These are phyloP conservation scores for Antheraea yamamai DNA, from an alignment of 2,888 invertebrate species.

Conservation along the genomic window DNA sequence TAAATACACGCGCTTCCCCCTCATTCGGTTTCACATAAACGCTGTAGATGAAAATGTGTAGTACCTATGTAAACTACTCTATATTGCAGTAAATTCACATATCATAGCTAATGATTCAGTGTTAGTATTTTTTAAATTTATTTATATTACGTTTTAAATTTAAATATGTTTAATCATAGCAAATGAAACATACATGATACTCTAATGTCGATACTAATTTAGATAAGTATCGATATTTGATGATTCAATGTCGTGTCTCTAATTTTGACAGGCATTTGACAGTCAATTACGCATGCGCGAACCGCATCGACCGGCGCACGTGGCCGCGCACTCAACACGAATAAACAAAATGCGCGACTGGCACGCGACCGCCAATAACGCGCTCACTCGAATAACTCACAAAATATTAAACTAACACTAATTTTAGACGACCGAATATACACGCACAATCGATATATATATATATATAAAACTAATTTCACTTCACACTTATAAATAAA, in stretches of 20 bases:
- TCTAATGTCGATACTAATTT: neutral
- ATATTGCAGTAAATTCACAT: no score
- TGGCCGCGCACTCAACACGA: slow-evolving; percentile 49
- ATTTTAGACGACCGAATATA: neutral
- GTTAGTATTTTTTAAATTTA: no score
- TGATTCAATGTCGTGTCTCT: neutral
- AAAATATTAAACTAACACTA: slow-evolving; percentile 7
- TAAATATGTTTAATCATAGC: neutral
- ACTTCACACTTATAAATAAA: neutral
- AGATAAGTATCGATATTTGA: slow-evolving; percentile 1
- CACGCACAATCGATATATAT: neutral
- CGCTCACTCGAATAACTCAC: neutral
- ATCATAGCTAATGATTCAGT: no score
- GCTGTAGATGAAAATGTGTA: no score
- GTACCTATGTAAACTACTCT: no score
- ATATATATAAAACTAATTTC: neutral
- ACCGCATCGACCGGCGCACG: slow-evolving; percentile 73
- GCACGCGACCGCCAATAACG: neutral
- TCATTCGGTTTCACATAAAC: no score
- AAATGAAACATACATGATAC: neutral
- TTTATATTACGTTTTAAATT: no score
- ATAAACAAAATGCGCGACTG: slow-evolving; percentile 45
- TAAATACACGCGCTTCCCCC: no score
- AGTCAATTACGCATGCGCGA: slow-evolving; percentile 59
- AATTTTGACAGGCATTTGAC: slow-evolving; percentile 54